A percentile compares a stretch with the other conserved stretches of the same genome.
These are phyloP conservation scores for Agrilus cyanescens DNA, from an alignment of 2,888 invertebrate species.

Conservation along the genomic window DNA sequence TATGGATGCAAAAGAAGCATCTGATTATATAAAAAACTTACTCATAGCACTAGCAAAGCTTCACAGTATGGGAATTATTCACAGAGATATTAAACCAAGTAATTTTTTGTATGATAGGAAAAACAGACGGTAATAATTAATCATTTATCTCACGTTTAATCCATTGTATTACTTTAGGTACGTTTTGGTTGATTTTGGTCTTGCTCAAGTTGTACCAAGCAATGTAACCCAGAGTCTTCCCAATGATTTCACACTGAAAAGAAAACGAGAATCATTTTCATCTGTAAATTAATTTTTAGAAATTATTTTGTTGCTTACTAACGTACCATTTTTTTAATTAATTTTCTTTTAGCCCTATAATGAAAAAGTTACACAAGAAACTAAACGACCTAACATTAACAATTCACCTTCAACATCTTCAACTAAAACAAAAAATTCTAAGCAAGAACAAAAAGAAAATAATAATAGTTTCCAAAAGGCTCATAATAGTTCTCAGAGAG, in stretches of 20 bases:
- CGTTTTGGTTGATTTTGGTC: conserved; percentile 78
- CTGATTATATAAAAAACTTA: conserved; percentile 69
- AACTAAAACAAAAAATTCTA: too few relatives aligned
- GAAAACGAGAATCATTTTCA: too few relatives aligned
- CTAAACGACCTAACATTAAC: background rate
- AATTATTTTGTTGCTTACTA: too few relatives aligned
- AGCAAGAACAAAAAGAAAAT: too few relatives aligned
- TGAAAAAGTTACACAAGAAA: conserved; percentile 5
- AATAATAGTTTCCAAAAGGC: too few relatives aligned
- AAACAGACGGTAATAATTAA: conserved; percentile 40
- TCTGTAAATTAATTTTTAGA: too few relatives aligned
- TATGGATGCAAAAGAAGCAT: conserved; percentile 59
- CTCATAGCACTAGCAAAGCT: conserved; percentile 66
- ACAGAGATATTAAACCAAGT: conserved; percentile 83
- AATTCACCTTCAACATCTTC: too few relatives aligned
- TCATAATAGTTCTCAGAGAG: too few relatives aligned
- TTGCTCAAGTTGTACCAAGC: conserved; percentile 54
- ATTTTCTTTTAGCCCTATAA: too few relatives aligned
- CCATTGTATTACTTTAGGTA: conserved; percentile 38
- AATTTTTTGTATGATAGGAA: conserved; percentile 78
- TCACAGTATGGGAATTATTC: conserved; percentile 75
- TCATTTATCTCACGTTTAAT: conserved; percentile 4
- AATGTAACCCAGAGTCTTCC: background rate
- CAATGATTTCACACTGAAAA: too few relatives aligned
- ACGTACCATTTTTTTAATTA: conserved; percentile 5